phyloP scores from a whole-genome alignment of 2,888 invertebrate genomes.

The Brachyopa scutellaris region DNA sequence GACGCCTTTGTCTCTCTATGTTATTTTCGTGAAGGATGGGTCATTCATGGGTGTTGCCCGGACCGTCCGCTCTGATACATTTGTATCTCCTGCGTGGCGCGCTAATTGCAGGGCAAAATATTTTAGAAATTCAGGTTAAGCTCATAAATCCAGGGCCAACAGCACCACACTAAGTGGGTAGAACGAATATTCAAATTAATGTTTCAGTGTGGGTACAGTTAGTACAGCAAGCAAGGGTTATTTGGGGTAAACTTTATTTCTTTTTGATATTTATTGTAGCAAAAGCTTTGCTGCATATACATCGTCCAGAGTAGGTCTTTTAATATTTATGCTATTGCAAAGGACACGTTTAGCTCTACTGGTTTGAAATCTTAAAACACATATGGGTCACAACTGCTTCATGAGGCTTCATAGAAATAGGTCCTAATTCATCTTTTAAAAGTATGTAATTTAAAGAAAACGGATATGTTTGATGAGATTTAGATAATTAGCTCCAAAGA shows the following conservation, averaged over 20 bases:
- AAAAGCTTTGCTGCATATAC: no score
- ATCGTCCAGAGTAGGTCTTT: not conserved
- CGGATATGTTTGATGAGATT: no score
- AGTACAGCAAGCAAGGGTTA: not conserved
- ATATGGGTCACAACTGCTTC: no score
- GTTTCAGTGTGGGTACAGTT: not conserved
- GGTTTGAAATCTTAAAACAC: no score
- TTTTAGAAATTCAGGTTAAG: conserved; percentile 44
- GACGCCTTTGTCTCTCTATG: not conserved
- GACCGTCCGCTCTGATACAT: not conserved
- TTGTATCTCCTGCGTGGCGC: not conserved
- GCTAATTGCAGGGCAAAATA: conserved; percentile 41
- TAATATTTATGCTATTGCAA: not conserved
- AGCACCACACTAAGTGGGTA: not conserved
- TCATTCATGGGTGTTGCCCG: not conserved
- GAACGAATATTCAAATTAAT: conserved; percentile 20
- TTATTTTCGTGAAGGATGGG: not conserved
- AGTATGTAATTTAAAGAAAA: no score
- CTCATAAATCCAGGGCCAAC: conserved; percentile 26
- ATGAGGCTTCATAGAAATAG: no score
- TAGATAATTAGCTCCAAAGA: no score
- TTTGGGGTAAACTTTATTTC: no score
- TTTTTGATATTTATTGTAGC: not conserved
- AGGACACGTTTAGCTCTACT: no score
- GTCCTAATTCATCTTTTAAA: no score